Percentiles rank a stretch among this genome's conserved stretches.
These are phyloP conservation scores for Thinocorus orbignyianus DNA, from an alignment of 2,113 vertebrate genomes.

Conservation along the genomic window DNA sequence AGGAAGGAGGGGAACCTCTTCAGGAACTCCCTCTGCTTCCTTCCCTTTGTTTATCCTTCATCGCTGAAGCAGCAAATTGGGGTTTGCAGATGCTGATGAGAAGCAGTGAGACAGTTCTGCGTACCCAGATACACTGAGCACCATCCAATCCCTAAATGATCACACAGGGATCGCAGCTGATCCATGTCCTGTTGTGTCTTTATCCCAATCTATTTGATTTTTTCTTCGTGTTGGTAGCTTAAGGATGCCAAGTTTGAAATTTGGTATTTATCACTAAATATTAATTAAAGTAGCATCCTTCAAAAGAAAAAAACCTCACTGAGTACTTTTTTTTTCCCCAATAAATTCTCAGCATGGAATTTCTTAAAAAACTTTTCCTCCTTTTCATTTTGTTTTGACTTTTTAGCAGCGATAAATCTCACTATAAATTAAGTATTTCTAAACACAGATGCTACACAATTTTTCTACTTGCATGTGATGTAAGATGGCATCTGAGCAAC, in stretches of 20 bases:
- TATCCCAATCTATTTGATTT: background rate
- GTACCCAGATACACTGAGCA: background rate
- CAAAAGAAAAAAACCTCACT: background rate
- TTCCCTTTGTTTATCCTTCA: background rate
- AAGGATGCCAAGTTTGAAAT: background rate
- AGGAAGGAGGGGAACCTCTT: background rate
- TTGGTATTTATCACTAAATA: background rate
- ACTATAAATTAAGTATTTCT: background rate
- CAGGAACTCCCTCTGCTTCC: background rate
- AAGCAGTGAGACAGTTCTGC: slow-evolving; percentile 3
- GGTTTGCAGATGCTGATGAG: background rate
- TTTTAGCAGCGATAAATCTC: background rate
- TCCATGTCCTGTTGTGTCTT: background rate
- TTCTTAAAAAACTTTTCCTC: background rate
- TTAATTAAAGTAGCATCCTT: background rate
- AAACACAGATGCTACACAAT: background rate
- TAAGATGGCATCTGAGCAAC: background rate
- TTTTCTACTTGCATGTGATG: background rate
- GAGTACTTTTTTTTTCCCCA: background rate
- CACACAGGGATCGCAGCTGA: background rate
- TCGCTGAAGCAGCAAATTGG: background rate
- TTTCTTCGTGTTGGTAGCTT: background rate
- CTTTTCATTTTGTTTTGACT: background rate
- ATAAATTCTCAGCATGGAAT: background rate
- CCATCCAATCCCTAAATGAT: background rate